Evolutionary conservation across 2,113 vertebrate species (phyloP), one percentile per base, ranked within the genome.

Genomic region (Corynorhinus townsendii): DNA sequence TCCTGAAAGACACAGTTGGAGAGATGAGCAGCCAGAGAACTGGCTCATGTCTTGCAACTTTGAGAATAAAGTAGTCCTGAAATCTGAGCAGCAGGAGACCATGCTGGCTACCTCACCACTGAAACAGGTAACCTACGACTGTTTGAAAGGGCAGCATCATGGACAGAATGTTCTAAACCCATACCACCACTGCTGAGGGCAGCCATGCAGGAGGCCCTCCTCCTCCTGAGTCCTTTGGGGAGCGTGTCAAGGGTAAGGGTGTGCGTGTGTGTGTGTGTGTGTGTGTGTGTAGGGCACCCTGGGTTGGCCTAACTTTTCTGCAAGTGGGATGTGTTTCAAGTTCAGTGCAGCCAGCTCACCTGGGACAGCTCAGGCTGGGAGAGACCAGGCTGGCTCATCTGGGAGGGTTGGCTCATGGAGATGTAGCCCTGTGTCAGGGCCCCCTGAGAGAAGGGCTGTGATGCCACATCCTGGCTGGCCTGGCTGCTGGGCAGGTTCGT

Each of bases 331-430:
- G 3, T n/a, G 35, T 24, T 11, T 47, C 47, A 3, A 1, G 28
- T 16, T 56, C 56, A 19, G 24, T 1, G 38, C 5, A 5, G 66
- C 76, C 14, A 12, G 14, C 97, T 97, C 97, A 99, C 99, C 99
- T 99, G 99, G 38, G 99, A 99, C 95, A 99, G 98, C 96, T 99
- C 99, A 0, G 99, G 99, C 91, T 99, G 99, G 90, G 99, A 99
- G 88, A 99, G 99, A 95, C 99, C 99, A 3, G 99, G 99, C 97
- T 99, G 99, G 97, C 99, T 99, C 99, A 99, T 99, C 98, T 99
- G 99, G 0, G 99, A 99, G 3, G 99, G 99, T 96, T 99, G 99
- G 97, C 99, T 99, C 99, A 99, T 99, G 98, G 99, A 99, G 98
- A 99, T 99, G 96, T 99, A 99, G 73, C 99, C 99, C 98, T 99